These are phyloP conservation scores for Numida meleagris DNA, from an alignment of 2,113 vertebrate genomes.

Conservation along the genomic window DNA sequence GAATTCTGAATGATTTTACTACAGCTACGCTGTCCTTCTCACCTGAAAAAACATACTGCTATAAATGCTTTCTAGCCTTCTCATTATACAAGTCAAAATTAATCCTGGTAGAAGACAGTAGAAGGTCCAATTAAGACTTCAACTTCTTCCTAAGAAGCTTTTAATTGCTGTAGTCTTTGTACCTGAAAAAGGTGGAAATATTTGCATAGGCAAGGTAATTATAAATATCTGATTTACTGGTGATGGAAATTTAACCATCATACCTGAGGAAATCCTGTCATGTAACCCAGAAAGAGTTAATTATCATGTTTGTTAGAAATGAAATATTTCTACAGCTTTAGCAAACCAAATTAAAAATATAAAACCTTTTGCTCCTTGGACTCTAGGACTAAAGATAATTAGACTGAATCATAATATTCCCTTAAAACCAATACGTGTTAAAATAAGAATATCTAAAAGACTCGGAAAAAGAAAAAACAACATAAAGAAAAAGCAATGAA, in stretches of 20 bases:
- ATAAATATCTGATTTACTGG: not conserved
- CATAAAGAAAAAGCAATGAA: not conserved
- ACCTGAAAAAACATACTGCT: not conserved
- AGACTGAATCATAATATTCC: not conserved
- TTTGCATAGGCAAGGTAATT: not conserved
- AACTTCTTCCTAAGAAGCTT: not conserved
- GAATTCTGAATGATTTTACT: not conserved
- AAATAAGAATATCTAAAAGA: not conserved
- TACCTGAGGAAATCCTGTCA: not conserved
- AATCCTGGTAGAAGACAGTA: not conserved
- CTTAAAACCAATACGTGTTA: conserved; percentile 3
- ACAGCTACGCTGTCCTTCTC: not conserved
- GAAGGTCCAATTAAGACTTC: not conserved
- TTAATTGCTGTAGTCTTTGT: not conserved
- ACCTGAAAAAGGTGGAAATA: not conserved
- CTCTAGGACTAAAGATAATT: conserved; percentile 17
- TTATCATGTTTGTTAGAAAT: conserved; percentile 7
- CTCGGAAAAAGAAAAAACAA: not conserved
- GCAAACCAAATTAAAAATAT: conserved; percentile 14
- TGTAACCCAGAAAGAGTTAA: conserved; percentile 7
- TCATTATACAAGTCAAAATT: not conserved
- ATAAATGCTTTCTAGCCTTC: not conserved
- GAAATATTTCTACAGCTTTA: not conserved
- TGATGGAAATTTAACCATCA: not conserved
- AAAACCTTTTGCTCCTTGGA: conserved; percentile 23